Base-by-base conservation (phyloP, 2,888 invertebrate genomes). In the Trachelus tabidus region DNA sequence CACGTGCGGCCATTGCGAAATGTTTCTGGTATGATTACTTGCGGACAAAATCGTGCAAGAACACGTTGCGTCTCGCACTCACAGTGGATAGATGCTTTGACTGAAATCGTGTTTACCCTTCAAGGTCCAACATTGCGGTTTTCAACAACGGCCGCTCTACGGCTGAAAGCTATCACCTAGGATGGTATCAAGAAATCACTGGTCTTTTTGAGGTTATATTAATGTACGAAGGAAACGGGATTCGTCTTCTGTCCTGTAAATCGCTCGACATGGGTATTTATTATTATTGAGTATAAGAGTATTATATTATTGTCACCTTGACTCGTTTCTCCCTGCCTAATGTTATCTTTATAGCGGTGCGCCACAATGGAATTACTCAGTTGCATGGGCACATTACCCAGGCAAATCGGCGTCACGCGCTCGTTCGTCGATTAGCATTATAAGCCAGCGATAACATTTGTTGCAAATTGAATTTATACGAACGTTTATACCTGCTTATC, bases 401-500 rank as follows among this genome's bases (percentile, higher is more conserved):
- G 78, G 81, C 81, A 80, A 81, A 79, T 80, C 78, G 79, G 37
- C 40, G n/a, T 37, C 80, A 82, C 82, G 82, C 81, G 83, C 79
- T 79, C 76, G 71, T 75, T 11, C 76, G 75, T 68, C 81, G 83
- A 85, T 83, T 83, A 83, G 79, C 81, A 81, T 83, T 81, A 82
- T 80, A 82, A 83, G 81, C 80, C 76, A n/a, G 81, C 83, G 82
- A 85, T 85, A 85, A 86, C 81, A 82, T 83, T 81, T 81, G 80
- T 80, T 76, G 81, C 79, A 81, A 85, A 86, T 86, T 82, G 78
- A 81, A 79, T 81, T 81, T 80, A 79, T 81, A 56, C 77, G 78
- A 73, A 33, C 69, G 37, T 73, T 37, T 73, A 73, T 76, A 34
- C 37, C 73, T 23, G 73, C 73, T 73, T 82, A 82, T 82, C 81